Evolutionary conservation across 2,888 invertebrate genomes (phyloP), one percentile per base, ranked within the genome.

Genomic region (Spicauda simplicius): DNA sequence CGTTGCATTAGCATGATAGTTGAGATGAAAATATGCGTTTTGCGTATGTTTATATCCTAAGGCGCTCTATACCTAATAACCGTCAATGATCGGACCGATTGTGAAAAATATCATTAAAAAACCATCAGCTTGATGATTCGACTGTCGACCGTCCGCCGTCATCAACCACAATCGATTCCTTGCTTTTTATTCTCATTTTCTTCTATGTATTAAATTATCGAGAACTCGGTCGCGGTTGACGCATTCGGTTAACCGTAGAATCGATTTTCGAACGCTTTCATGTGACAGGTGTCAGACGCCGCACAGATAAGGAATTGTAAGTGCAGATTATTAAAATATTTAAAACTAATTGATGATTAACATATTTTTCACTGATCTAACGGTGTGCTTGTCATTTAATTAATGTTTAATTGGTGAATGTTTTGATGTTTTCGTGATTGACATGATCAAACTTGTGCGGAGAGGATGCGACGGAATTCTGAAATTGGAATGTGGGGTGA

Each of bases 41-140:
- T 50, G 48, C 18, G 48, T 50, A 60, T 62, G 62, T 82, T 79
- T 83, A 84, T 86, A 86, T 87, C 88, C 89, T 78, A 86, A 81
- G 88, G 87, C 88, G 82, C 80, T 86, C 88, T 89, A 88, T 87
- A 89, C 87, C 90, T 91, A 93, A 91, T 90, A 93, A 88, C 92
- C 90, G 86, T 88, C 91, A 90, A 91, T 91, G 91, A 92, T 92
- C 90, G 87, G 81, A 72, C 85, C 91, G 91, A 92, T 93, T 92
- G 93, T 92, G 92, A 93, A 93, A 93, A 93, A 93, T 93, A 93
- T 93, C 93, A 93, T 93, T 93, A 93, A 93, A 93, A 93, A 92
- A 91, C 90, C 93, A 93, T 93, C 93, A 93, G 90, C 81, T 84
- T 87, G 91, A 91, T 90, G 91, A 91, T 92, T 91, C 87, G 87